Evolutionary conservation across 2,113 vertebrate species (phyloP).

Genomic region (Cinclus cinclus): DNA sequence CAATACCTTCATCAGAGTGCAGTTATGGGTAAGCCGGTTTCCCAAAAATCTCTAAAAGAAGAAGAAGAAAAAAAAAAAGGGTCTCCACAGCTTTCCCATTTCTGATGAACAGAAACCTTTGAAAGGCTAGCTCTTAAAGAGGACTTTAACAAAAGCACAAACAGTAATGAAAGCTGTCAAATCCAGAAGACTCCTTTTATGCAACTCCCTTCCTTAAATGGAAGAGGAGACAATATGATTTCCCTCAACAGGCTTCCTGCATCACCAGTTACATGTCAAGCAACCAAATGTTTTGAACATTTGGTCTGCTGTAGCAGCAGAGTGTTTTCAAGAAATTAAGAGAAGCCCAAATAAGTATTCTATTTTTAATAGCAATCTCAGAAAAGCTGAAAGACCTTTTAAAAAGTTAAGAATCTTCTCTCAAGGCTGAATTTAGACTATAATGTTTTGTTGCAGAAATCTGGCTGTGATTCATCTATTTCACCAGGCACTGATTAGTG

Average conservation of each 20-base stretch:
- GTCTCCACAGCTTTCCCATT: not conserved
- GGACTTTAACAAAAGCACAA: not conserved
- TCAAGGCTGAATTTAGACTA: not conserved
- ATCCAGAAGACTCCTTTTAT: not conserved
- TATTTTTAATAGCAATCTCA: not conserved
- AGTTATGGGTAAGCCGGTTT: not conserved
- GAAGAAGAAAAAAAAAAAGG: not conserved
- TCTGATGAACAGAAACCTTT: not conserved
- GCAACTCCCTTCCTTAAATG: not conserved
- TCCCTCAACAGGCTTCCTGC: not conserved
- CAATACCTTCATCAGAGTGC: not conserved
- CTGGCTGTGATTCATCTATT: not conserved
- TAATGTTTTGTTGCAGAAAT: not conserved
- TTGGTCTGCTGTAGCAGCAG: not conserved
- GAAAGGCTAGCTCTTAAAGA: not conserved
- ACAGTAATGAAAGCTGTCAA: not conserved
- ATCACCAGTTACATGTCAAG: not conserved
- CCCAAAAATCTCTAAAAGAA: not conserved
- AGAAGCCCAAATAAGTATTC: rapidly evolving
- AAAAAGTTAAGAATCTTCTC: not conserved
- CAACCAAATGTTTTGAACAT: not conserved
- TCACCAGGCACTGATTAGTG: not conserved
- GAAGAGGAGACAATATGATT: not conserved
- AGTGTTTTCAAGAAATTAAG: not conserved
- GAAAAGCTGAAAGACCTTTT: not conserved